Evolutionary conservation across 2,113 vertebrate species (phyloP).

Genomic region (Laticauda laticaudata): DNA sequence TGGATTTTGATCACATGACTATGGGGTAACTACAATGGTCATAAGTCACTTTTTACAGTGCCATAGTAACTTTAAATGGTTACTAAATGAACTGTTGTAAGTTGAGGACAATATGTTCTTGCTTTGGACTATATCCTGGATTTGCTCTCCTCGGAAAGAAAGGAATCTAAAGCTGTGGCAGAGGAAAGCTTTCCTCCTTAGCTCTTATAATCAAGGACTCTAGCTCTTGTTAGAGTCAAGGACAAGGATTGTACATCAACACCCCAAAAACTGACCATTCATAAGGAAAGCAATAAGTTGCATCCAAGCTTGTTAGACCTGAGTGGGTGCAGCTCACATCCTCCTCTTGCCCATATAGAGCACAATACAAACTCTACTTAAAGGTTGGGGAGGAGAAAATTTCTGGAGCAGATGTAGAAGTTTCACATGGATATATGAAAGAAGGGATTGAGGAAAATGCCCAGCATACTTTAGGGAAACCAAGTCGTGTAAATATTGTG

Average conservation of each 20-base stretch:
- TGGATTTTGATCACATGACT: too few relatives aligned
- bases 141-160: too few relatives aligned
- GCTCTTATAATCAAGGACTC: neutral
- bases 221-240: neutral
- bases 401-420: neutral
- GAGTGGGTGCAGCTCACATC: neutral
- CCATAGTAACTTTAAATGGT: too few relatives aligned
- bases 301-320: neutral
- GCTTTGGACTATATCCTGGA: neutral
- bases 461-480: too few relatives aligned
- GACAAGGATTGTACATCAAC: neutral
- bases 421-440: too few relatives aligned
- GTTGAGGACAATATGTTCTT: neutral
- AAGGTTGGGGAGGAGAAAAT: neutral
- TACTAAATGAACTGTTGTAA: too few relatives aligned
- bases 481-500: too few relatives aligned
- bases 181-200: neutral
- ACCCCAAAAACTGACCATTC: neutral
- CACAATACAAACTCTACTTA: neutral
- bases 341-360: neutral
- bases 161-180: neutral
- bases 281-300: neutral
- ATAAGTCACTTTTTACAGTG: too few relatives aligned
- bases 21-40: too few relatives aligned
- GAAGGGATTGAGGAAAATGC: too few relatives aligned